Evolutionary conservation across 2,888 invertebrate genomes (phyloP).

Genomic region (Synergus itoensis): DNA sequence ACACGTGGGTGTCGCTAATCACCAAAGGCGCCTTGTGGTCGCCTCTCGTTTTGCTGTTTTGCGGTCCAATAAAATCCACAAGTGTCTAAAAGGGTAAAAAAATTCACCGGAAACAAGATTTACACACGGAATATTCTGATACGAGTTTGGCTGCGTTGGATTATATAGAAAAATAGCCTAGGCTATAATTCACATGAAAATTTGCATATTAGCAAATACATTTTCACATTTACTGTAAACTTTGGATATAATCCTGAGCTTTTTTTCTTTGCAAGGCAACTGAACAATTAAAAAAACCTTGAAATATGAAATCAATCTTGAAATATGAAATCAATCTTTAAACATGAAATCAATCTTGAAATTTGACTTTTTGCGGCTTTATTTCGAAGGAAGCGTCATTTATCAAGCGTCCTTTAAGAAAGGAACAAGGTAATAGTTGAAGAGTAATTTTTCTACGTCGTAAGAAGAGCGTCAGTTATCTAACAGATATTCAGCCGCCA

Average conservation of each 20-base stretch:
- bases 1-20: constrained; percentile 66
- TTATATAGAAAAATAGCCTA: neutral
- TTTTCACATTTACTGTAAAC: neutral
- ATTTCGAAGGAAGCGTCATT: neutral
- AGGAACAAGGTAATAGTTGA: neutral
- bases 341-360: neutral
- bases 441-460: constrained; percentile 9
- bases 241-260: neutral
- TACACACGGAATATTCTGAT: constrained; percentile 20
- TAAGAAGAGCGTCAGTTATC: constrained; percentile 5
- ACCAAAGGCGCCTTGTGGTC: constrained; percentile 63
- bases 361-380: neutral
- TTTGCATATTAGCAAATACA: no score
- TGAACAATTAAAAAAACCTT: neutral
- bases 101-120: constrained; percentile 40
- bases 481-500: constrained; percentile 2
- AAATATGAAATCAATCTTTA: no score
- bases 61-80: constrained; percentile 35
- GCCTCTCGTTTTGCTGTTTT: constrained; percentile 49
- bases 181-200: constrained; percentile 7
- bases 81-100: constrained; percentile 19
- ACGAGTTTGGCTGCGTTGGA: constrained; percentile 19
- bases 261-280: neutral
- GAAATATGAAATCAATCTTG: no score
- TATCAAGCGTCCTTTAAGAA: constrained; percentile 6